phyloP scores from a whole-genome alignment of 2,888 invertebrate species.

The Coenonympha arcania region DNA sequence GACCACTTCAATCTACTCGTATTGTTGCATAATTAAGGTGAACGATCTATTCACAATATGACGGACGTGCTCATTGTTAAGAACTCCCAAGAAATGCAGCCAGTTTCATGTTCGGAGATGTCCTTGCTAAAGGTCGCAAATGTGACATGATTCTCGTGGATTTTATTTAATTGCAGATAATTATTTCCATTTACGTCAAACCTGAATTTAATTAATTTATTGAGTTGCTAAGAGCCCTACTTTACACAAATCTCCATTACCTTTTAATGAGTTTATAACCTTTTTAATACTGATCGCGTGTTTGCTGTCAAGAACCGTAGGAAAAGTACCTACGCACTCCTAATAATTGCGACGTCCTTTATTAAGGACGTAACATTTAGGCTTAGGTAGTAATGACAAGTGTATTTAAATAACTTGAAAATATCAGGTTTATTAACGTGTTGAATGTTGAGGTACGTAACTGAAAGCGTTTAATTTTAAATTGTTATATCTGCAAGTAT shows the following conservation, averaged over 20 bases:
- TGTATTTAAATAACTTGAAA: too few species aligned
- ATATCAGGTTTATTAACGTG: too few species aligned
- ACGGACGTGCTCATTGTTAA: constrained; percentile 11
- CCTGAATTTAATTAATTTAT: not conserved
- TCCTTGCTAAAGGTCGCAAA: constrained; percentile 15
- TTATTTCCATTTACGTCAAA: constrained; percentile 2
- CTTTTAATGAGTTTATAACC: not conserved
- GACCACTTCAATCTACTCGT: not conserved
- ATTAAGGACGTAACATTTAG: not conserved
- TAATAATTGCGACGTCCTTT: not conserved
- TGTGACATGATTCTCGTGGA: not conserved
- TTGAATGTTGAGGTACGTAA: too few species aligned
- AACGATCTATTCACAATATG: constrained; percentile 12
- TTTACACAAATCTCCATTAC: not conserved
- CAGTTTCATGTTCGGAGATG: constrained; percentile 8
- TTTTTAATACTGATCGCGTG: not conserved
- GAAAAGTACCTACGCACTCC: not conserved
- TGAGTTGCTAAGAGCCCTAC: not conserved
- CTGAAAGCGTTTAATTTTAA: too few species aligned
- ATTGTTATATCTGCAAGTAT: too few species aligned
- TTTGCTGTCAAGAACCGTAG: not conserved
- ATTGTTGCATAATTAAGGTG: constrained; percentile 6
- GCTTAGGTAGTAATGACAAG: not conserved
- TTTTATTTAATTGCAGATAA: not conserved
- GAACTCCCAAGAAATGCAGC: constrained; percentile 7